phyloP scores from a whole-genome alignment of 1,140 invertebrate species.

The Drosophila busckii region DNA sequence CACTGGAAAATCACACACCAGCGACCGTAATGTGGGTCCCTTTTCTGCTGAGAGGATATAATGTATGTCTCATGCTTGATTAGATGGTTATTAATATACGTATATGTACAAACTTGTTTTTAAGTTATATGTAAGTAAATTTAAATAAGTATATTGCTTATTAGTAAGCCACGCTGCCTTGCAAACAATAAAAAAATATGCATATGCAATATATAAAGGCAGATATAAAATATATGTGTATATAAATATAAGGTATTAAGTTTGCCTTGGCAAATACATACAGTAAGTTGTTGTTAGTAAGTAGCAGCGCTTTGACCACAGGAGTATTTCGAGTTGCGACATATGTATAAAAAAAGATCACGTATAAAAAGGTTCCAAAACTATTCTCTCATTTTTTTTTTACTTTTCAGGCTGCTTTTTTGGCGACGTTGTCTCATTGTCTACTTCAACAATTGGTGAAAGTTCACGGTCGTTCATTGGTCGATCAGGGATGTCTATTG shows the following conservation, averaged over 20 bases:
- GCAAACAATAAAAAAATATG: constrained; percentile 1
- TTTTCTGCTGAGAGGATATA: no score
- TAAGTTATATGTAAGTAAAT: constrained; percentile 13
- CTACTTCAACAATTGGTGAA: no score
- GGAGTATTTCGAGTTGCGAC: constrained; percentile 35
- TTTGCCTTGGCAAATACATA: no score
- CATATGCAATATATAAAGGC: no score
- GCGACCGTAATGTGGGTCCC: no score
- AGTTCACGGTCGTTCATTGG: no score
- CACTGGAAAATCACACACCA: no score
- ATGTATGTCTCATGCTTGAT: no score
- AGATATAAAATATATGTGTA: not conserved
- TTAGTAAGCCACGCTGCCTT: constrained; percentile 4
- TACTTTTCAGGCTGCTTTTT: constrained; percentile 1
- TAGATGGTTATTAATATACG: no score
- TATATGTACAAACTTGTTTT: constrained; percentile 3
- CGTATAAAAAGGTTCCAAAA: constrained; percentile 15
- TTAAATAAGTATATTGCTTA: constrained; percentile 7
- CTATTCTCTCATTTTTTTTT: not conserved
- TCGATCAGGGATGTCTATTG: no score
- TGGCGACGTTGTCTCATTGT: not conserved
- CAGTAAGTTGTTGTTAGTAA: no score
- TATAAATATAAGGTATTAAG: constrained; percentile 17
- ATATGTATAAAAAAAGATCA: constrained; percentile 7
- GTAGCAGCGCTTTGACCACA: constrained; percentile 35